Base-by-base conservation (phyloP, 2,888 invertebrate genomes). In the Ichneumoninae sp. region DNA sequence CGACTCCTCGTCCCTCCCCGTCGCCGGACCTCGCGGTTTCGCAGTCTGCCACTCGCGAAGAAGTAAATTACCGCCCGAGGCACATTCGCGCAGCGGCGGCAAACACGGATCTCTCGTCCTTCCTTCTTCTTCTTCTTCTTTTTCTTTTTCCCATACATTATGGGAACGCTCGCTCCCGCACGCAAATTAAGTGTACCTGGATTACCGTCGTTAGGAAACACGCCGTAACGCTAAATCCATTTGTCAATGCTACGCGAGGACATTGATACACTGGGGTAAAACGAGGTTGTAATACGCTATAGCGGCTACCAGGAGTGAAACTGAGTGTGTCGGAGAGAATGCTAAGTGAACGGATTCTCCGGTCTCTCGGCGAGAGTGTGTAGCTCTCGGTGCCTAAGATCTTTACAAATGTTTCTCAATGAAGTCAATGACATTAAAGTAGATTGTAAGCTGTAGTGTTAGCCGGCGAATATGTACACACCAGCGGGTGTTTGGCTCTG, bases 181-280 rank as follows among this genome's bases (percentile, higher is more conserved):
- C 82, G 85, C 82, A 85, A 85, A 85, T 85, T 85, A 85, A 85
- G 82, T 76, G 75, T 74, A 75, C 69, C 26, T 70, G 81, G 79
- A 85, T 85, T 85, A 85, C 79, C 85, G 79, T 79, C 82, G 79
- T 82, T 85, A 82, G 79, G 82, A 82, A 82, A 85, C 60, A 85
- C 85, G 71, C 82, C 30, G 73, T 60, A 79, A 82, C 79, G 85
- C 60, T 76, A 71, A 82, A 85, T 82, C 82, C 85, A 85, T 85
- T 85, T 82, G 85, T 85, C 85, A 85, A 85, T 82, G 85, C 82
- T 85, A 52, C 57, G 66, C 66, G 74, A 69, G 66, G 85, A 82
- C 82, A 82, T 85, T 85, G 85, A 85, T 85, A 85, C 85, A 82
- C 79, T 82, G 82, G 78, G 71, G 71, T 52, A 73, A 82, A 82